phyloP scores from a whole-genome alignment of 2,797 vertebrate species.

The Mycteria americana region DNA sequence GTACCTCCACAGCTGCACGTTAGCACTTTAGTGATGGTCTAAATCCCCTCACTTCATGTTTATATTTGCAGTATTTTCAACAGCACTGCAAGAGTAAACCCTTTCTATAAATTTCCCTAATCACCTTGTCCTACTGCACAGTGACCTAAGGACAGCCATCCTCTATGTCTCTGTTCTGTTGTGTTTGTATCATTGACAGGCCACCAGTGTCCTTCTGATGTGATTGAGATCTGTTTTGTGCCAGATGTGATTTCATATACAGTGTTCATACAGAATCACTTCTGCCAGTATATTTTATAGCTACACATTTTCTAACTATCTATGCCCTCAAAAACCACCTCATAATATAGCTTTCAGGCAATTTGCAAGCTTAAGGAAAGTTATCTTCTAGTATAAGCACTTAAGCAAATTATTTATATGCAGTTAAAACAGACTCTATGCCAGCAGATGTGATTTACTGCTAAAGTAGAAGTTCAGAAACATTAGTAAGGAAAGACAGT shows the following conservation, averaged over 20 bases:
- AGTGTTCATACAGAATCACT: neutral
- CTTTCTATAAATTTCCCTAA: neutral
- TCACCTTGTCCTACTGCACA: neutral
- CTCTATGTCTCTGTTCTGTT: neutral
- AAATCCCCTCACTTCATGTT: neutral
- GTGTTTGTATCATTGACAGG: neutral
- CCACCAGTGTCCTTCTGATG: neutral
- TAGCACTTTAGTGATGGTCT: neutral
- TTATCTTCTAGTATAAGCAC: neutral
- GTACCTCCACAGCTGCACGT: neutral
- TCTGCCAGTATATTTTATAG: neutral
- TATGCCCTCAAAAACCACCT: neutral
- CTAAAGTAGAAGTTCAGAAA: constrained; percentile 2
- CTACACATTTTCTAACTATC: neutral
- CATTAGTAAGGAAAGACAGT: neutral
- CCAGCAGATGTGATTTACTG: constrained; percentile 19
- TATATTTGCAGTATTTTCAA: neutral
- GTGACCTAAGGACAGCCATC: neutral
- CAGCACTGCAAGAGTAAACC: neutral
- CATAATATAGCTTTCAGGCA: constrained; percentile 9
- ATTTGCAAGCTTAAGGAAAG: constrained; percentile 45
- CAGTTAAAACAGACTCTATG: constrained; percentile 1
- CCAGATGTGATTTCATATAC: neutral
- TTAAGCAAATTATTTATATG: constrained; percentile 47
- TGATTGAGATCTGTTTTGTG: neutral